Base-by-base conservation (phyloP, 2,113 vertebrate species). In the Microcebus murinus region DNA sequence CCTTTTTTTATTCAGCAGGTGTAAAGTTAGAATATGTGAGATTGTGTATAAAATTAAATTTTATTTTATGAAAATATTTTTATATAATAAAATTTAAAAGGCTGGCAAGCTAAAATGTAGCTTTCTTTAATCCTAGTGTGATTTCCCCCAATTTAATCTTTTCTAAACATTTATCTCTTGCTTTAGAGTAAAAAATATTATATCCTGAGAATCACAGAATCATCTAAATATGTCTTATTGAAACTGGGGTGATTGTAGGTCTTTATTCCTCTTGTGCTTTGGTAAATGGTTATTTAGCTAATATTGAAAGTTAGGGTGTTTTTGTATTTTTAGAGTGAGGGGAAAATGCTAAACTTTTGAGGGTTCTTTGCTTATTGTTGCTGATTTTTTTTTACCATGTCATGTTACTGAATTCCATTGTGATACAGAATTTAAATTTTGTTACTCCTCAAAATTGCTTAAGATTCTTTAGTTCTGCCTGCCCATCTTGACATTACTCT, bases 51-150 rank as follows among this genome's bases (percentile, higher is more conserved):
- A 96, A 97, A 94, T 93, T 96, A 94, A 97, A 97, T 97, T 97
- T 97, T 98, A 97, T 94, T 97, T 98, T 97, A 87, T 96, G 74
- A 96, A 96, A 93, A 95, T 98, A 98, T 97, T 98, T 98, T 98
- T 98, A 81, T 98, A 98, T 95, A 93, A 89, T 42, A 97, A 93
- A 96, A 92, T 87, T 81, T 92, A 87, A 96, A 95, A 95, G 83
- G 45, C 82, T 92, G 48, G 76, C 45, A 91, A 84, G 39, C 81
- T 97, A 84, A 76, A 88, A 63, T 31, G 52, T 89, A 96, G 57
- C 73, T 14, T 96, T 87, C 94, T 91, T 65, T 93, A 97, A 65
- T 3, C 21, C 52, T 87, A 83, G 83, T 65, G 14, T 95, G 80
- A 96, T 97, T 96, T 65, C 3, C 65, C 96, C 95, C 65, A 20